Base-by-base conservation (phyloP, 2,888 invertebrate genomes). In the Neelides folsomi region DNA sequence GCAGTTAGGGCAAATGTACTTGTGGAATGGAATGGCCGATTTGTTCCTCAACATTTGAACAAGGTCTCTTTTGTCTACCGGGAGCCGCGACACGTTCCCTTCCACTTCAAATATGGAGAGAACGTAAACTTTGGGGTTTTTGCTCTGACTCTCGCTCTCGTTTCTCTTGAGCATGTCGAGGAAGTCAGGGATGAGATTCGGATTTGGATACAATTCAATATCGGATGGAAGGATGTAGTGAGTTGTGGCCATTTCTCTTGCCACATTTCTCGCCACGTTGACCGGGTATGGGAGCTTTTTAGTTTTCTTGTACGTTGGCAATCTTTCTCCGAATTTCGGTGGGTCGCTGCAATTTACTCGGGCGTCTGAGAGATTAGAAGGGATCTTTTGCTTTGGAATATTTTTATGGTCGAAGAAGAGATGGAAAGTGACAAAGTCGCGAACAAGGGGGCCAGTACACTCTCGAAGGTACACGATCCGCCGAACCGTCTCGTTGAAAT, bases 171-270 rank as follows among this genome's bases (percentile, higher is more conserved):
- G 80, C 86, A 90, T 86, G 66, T 84, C 82, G 62, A 90, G 75
- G 72, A 92, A 90, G 68, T 81, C 80, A 20, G 79, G 77, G 49
- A 85, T 82, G 64, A 90, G 71, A 65, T 83, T 80, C 9, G 86
- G 86, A 72, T 83, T 88, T 47, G 90, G 90, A 71, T 90, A 89
- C 52, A 92, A 77, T 70, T 92, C 90, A 66, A 90, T 87, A 69
- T 92, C 90, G 48, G 87, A 87, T 19, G 88, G 82, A 54, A 90
- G 76, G 41, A 90, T 77, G 69, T 79, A 90, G 69, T 86, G 81
- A 0, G 90, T 89, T 40, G 82, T 76, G 0, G 88, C 84, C 41
- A 81, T 78, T 66, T 87, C 86, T 42, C 90, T 76, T 0, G 90
- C 90, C 12, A 89, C 78, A 70, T 92, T 90, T 38, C 90, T 76